These are phyloP conservation scores for Steinernema carpocapsae DNA, from an alignment of 2,888 invertebrate species.

Conservation along the genomic window DNA sequence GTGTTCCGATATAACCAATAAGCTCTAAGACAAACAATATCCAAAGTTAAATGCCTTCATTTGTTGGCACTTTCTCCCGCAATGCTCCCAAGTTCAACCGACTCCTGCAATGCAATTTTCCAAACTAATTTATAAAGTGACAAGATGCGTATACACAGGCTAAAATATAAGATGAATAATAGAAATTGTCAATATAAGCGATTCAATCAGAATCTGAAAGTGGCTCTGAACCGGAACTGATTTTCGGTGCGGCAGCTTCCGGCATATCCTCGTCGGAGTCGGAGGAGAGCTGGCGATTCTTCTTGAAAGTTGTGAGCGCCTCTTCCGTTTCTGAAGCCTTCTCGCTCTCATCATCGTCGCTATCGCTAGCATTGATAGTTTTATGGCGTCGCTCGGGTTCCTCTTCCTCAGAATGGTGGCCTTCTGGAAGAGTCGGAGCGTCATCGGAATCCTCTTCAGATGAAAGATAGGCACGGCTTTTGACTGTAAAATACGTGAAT, in stretches of 20 bases:
- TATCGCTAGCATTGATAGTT: not conserved
- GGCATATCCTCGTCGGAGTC: constrained; percentile 1
- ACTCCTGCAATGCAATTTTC: too few relatives aligned
- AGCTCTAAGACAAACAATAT: too few relatives aligned
- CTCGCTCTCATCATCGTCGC: constrained; percentile 9
- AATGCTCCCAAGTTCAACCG: too few relatives aligned
- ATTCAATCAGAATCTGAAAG: constrained; percentile 16
- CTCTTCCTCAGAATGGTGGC: not conserved
- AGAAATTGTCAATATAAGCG: not conserved
- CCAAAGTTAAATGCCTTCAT: too few relatives aligned
- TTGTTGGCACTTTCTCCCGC: too few relatives aligned
- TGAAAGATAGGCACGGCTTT: constrained; percentile 44
- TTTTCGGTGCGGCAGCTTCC: not conserved
- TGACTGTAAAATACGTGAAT: constrained; percentile 38
- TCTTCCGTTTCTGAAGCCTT: not conserved
- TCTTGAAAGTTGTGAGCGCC: not conserved
- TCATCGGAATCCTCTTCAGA: constrained; percentile 33
- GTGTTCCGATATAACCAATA: too few relatives aligned
- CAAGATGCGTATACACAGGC: too few relatives aligned
- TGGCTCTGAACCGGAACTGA: constrained; percentile 21
- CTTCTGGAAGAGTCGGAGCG: not conserved
- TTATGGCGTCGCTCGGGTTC: not conserved
- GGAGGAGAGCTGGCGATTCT: not conserved
- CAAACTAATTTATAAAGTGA: too few relatives aligned
- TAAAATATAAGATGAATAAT: too few relatives aligned